These are phyloP conservation scores for Watsonalla binaria DNA, from an alignment of 2,888 invertebrate genomes.

Conservation along the genomic window DNA sequence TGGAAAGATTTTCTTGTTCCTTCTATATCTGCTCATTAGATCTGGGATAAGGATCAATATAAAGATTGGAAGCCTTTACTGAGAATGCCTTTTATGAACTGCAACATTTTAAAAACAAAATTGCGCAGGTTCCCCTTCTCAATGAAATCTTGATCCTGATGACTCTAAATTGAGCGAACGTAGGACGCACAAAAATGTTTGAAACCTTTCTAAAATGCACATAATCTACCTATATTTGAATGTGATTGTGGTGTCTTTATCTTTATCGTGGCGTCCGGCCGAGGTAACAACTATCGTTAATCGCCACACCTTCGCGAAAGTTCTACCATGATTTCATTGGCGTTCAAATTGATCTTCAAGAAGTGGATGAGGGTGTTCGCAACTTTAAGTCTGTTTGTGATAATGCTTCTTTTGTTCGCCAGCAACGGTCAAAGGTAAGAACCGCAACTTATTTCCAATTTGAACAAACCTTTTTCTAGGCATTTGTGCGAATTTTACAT, in stretches of 20 bases:
- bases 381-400: slow-evolving; percentile 28
- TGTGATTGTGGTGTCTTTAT: slow-evolving; percentile 4
- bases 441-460: neutral
- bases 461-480: too few relatives aligned
- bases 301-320: slow-evolving; percentile 36
- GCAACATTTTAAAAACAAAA: too few relatives aligned
- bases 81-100: too few relatives aligned
- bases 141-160: too few relatives aligned
- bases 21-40: too few relatives aligned
- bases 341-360: slow-evolving; percentile 31
- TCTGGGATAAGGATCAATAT: too few relatives aligned
- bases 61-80: too few relatives aligned
- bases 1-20: too few relatives aligned
- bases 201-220: neutral
- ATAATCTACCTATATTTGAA: neutral
- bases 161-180: too few relatives aligned
- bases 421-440: slow-evolving; percentile 32
- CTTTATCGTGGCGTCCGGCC: slow-evolving; percentile 6
- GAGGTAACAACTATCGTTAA: neutral
- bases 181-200: too few relatives aligned
- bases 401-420: slow-evolving; percentile 22
- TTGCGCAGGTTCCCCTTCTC: too few relatives aligned
- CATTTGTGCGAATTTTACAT: too few relatives aligned
- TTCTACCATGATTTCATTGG: slow-evolving; percentile 43
- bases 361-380: slow-evolving; percentile 41